Percentiles rank a stretch among this genome's conserved stretches.
phyloP scores from a whole-genome alignment of 1,140 invertebrate species.

The Drosophila sechellia region DNA sequence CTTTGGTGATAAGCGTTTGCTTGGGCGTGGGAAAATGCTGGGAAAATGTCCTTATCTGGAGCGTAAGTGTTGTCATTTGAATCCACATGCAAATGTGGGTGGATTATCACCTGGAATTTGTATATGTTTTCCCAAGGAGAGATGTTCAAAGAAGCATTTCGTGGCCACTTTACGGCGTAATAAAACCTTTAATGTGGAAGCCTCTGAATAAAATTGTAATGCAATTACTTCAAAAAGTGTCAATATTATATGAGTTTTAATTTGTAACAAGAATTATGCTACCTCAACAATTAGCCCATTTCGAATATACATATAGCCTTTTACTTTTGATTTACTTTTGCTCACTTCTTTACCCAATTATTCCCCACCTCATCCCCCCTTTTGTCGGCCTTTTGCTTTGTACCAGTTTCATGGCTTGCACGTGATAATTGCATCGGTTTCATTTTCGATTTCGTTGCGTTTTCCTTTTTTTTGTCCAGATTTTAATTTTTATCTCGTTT shows the following conservation, averaged over 20 bases:
- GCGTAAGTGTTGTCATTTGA: not conserved
- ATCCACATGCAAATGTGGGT: constrained; percentile 15
- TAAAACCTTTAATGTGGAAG: not conserved
- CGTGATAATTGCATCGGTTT: constrained; percentile 74
- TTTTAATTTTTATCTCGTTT: constrained; percentile 52
- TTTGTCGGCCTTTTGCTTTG: constrained; percentile 24
- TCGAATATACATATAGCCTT: constrained; percentile 18
- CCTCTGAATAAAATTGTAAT: not conserved
- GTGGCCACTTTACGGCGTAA: not conserved
- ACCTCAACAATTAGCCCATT: not conserved
- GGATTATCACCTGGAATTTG: constrained; percentile 9
- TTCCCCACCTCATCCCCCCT: not conserved
- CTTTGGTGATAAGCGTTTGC: constrained; percentile 19
- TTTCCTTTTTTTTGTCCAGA: not conserved
- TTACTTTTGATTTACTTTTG: constrained; percentile 36
- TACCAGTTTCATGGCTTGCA: constrained; percentile 79
- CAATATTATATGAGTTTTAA: no score
- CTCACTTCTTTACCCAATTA: not conserved
- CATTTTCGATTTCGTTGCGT: constrained; percentile 26
- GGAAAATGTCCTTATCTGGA: constrained; percentile 8
- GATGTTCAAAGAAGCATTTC: not conserved
- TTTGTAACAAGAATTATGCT: no score
- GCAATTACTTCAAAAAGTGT: not conserved
- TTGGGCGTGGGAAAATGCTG: constrained; percentile 34
- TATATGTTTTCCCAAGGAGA: not conserved